Evolutionary conservation across 2,113 vertebrate genomes (phyloP).

Genomic region (Gulo gulo): DNA sequence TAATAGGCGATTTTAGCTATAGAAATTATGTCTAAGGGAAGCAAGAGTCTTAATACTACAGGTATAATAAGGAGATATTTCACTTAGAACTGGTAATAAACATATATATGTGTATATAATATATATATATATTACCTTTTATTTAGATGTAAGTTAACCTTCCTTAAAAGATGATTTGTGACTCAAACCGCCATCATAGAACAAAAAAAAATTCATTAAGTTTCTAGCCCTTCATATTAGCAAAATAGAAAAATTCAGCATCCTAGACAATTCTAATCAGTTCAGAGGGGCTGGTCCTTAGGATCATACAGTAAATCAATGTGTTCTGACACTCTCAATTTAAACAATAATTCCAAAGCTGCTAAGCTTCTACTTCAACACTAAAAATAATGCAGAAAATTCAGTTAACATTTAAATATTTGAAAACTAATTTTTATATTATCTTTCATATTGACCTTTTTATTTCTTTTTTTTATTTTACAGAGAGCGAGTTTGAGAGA

Average conservation of each 20-base stretch:
- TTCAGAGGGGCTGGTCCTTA: neutral
- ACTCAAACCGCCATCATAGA: conserved; percentile 5
- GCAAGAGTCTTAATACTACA: neutral
- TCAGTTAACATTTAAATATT: conserved; percentile 57
- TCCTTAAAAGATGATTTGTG: neutral
- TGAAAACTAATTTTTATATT: conserved; percentile 48
- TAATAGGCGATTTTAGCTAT: neutral
- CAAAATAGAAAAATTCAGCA: conserved; percentile 35
- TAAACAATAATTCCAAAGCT: conserved; percentile 33
- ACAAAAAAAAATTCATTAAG: neutral
- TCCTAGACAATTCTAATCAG: neutral
- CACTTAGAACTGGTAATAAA: neutral
- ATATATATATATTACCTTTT: neutral
- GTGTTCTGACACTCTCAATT: neutral
- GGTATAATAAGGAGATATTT: neutral
- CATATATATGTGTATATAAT: neutral
- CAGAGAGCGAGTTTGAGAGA: neutral
- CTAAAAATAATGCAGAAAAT: conserved; percentile 43
- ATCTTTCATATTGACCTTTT: conserved; percentile 42
- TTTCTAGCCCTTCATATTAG: neutral
- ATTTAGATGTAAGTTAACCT: neutral
- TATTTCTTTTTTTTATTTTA: neutral
- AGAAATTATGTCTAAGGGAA: neutral
- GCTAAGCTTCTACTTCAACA: conserved; percentile 17
- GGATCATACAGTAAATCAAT: neutral